phyloP scores from a whole-genome alignment of 2,888 invertebrate genomes.

The Lasioglossum vierecki region DNA sequence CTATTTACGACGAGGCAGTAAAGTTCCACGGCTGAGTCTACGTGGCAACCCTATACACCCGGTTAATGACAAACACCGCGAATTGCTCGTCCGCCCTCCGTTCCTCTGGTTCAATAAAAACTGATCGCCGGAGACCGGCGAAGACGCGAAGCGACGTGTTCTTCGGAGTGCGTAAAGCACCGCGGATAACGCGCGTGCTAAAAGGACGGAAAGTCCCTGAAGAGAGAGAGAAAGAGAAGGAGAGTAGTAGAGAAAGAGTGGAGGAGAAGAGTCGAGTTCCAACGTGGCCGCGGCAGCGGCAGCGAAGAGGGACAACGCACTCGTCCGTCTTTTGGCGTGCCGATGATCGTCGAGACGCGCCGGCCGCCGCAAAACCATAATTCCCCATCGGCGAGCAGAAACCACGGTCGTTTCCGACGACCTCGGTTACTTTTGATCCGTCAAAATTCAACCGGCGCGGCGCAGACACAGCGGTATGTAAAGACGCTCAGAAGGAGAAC shows the following conservation, averaged over 20 bases:
- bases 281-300: background rate
- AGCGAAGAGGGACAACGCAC: conserved; percentile 43
- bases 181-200: conserved; percentile 43
- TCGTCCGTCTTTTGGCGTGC: conserved; percentile 58
- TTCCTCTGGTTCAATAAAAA: conserved; percentile 31
- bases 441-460: conserved; percentile 65
- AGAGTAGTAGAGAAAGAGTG: conserved; percentile 7
- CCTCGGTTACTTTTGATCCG: conserved; percentile 70
- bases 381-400: conserved; percentile 59
- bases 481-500: conserved; percentile 43
- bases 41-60: conserved; percentile 7
- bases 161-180: conserved; percentile 55
- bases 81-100: conserved; percentile 10
- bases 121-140: conserved; percentile 33
- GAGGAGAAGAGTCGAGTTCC: background rate
- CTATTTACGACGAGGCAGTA: conserved; percentile 35
- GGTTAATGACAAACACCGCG: conserved; percentile 52
- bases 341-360: conserved; percentile 55
- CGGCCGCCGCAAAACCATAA: conserved; percentile 56
- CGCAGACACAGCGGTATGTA: conserved; percentile 50
- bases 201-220: background rate
- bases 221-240: background rate
- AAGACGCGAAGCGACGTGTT: conserved; percentile 48
- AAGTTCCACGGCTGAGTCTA: conserved; percentile 22
- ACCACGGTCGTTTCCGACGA: conserved; percentile 60